These are phyloP conservation scores for Hyperoplus lanceolatus DNA, from an alignment of 2,797 vertebrate genomes.

Conservation along the genomic window DNA sequence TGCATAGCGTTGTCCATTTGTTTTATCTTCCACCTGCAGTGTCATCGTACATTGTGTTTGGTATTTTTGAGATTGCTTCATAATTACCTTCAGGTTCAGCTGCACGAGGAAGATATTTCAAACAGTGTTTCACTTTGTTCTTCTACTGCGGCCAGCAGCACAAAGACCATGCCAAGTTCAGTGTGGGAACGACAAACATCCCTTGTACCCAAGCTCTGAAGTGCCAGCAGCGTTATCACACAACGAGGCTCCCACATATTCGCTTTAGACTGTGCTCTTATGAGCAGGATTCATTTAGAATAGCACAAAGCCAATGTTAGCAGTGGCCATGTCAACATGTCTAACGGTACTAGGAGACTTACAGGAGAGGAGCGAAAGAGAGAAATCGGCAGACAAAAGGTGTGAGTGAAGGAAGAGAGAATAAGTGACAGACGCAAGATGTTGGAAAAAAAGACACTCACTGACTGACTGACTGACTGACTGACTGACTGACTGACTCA, in stretches of 20 bases:
- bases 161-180: constrained; percentile 76
- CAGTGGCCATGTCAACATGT: constrained; percentile 76
- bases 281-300: constrained; percentile 75
- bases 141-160: constrained; percentile 52
- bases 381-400: constrained; percentile 12
- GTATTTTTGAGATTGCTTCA: constrained; percentile 34
- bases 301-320: constrained; percentile 79
- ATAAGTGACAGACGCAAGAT: constrained; percentile 42
- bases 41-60: background rate
- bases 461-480: background rate
- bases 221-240: constrained; percentile 78
- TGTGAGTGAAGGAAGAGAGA: constrained; percentile 20
- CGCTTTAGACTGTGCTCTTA: constrained; percentile 51
- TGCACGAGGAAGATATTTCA: constrained; percentile 61
- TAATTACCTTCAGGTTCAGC: constrained; percentile 46
- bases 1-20: background rate
- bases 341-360: constrained; percentile 47
- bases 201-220: constrained; percentile 76
- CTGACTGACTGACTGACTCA: background rate
- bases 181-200: constrained; percentile 86
- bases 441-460: constrained; percentile 12
- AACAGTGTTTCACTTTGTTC: constrained; percentile 69
- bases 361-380: constrained; percentile 33
- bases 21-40: constrained; percentile 6
- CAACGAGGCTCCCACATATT: constrained; percentile 69